Conservation (phyloP, 2,797 vertebrate species). For the Parambassis ranga region DNA sequence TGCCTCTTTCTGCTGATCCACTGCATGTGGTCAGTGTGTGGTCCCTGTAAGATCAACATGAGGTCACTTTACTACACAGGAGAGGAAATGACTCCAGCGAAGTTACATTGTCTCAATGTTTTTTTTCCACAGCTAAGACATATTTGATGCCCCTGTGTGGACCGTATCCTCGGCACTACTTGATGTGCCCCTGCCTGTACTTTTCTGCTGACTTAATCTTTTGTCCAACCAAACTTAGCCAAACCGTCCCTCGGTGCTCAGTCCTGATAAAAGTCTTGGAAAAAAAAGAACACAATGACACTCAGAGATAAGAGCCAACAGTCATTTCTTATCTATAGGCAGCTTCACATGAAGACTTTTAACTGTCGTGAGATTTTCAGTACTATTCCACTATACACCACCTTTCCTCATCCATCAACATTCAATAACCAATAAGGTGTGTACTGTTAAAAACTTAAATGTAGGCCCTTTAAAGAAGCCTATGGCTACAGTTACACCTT, state of each 20-base stretch:
- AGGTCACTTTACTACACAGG: constrained; percentile 24
- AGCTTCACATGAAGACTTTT: neutral
- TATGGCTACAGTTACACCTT: too few species aligned
- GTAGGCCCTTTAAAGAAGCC: too few species aligned
- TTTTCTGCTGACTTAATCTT: too few species aligned
- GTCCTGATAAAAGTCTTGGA: neutral
- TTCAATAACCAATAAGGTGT: too few species aligned
- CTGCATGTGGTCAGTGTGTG: constrained; percentile 61
- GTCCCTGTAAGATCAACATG: constrained; percentile 40
- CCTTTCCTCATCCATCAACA: too few species aligned
- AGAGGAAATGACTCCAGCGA: constrained; percentile 18
- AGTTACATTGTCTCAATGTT: constrained; percentile 7
- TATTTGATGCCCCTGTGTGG: neutral
- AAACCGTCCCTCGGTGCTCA: too few species aligned
- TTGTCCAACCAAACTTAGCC: too few species aligned
- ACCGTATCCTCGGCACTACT: neutral
- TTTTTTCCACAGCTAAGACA: constrained; percentile 4
- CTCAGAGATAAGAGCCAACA: neutral
- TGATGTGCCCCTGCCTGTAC: neutral
- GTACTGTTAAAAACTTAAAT: too few species aligned
- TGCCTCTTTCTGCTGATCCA: constrained; percentile 12
- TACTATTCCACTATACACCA: too few species aligned
- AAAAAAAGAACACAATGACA: neutral
- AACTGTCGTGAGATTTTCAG: too few species aligned
- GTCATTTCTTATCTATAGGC: neutral